Evolutionary conservation across 2,113 vertebrate species (phyloP).

Genomic region (Pterophyllum scalare): DNA sequence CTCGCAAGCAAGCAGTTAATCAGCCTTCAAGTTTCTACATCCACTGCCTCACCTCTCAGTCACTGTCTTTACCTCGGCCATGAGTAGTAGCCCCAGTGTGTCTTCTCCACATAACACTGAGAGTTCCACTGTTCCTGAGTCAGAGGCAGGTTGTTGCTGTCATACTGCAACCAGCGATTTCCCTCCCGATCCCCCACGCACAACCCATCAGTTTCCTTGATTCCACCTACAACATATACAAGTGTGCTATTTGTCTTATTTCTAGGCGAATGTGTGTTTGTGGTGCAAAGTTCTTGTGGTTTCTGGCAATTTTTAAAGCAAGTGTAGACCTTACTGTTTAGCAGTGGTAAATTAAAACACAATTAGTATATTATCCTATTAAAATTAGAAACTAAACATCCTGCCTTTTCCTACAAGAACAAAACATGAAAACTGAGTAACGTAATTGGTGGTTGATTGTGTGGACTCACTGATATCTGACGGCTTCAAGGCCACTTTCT

Average conservation of each 20-base stretch:
- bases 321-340: constrained; percentile 7
- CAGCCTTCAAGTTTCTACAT: constrained; percentile 36
- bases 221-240: constrained; percentile 80
- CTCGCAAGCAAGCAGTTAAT: constrained; percentile 47
- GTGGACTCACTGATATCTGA: constrained; percentile 89
- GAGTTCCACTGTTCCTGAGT: constrained; percentile 89
- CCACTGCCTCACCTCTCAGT: not conserved
- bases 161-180: constrained; percentile 94
- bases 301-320: constrained; percentile 3
- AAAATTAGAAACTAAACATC: not conserved
- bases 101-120: constrained; percentile 91
- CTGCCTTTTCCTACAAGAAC: not conserved
- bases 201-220: constrained; percentile 76
- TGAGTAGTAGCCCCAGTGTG: constrained; percentile 94
- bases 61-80: constrained; percentile 87
- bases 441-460: not conserved
- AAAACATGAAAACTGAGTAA: not conserved
- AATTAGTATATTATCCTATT: not conserved
- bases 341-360: constrained; percentile 2
- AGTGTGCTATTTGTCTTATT: not conserved
- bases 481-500: constrained; percentile 88
- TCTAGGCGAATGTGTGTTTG: not conserved
- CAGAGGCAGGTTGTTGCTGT: constrained; percentile 86
- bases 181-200: constrained; percentile 89
- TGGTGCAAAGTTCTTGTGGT: not conserved